Conservation (phyloP, 1,140 invertebrate species). For the Bradynema listronoti region DNA sequence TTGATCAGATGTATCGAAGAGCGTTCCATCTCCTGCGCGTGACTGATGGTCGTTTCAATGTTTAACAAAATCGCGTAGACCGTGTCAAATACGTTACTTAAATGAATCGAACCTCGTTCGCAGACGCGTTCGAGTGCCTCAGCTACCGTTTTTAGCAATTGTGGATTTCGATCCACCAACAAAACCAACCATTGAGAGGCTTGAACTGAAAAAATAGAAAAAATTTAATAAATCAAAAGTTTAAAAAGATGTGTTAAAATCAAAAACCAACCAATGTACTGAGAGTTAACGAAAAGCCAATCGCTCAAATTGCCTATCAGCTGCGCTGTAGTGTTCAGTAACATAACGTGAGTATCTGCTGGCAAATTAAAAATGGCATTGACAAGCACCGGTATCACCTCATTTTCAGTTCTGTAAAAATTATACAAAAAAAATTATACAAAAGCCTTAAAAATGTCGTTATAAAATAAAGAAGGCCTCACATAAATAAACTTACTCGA, state of each 20-base stretch:
- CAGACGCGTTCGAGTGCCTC: conserved; percentile 24
- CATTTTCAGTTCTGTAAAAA: conserved; percentile 73
- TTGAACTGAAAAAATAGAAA: conserved; percentile 22
- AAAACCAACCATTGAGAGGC: conserved; percentile 27
- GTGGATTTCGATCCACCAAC: conserved; percentile 16
- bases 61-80: conserved; percentile 8
- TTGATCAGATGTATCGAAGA: conserved; percentile 29
- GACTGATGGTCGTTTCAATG: conserved; percentile 15
- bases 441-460: not conserved
- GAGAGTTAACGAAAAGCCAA: conserved; percentile 83
- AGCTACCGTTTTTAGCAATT: conserved; percentile 22
- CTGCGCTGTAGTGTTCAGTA: conserved; percentile 77
- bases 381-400: conserved; percentile 82
- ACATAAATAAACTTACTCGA: conserved; percentile 71
- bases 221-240: not conserved
- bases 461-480: not conserved
- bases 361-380: conserved; percentile 79
- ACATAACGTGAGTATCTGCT: conserved; percentile 73
- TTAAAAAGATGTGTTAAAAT: not conserved
- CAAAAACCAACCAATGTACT: conserved; percentile 65
- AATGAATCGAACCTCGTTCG: conserved; percentile 23
- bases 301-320: conserved; percentile 85
- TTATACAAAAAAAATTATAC: not conserved
- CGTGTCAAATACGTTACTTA: conserved; percentile 27
- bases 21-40: conserved; percentile 21